Conservation (phyloP, 2,113 vertebrate species). For the Pluvianellus socialis region DNA sequence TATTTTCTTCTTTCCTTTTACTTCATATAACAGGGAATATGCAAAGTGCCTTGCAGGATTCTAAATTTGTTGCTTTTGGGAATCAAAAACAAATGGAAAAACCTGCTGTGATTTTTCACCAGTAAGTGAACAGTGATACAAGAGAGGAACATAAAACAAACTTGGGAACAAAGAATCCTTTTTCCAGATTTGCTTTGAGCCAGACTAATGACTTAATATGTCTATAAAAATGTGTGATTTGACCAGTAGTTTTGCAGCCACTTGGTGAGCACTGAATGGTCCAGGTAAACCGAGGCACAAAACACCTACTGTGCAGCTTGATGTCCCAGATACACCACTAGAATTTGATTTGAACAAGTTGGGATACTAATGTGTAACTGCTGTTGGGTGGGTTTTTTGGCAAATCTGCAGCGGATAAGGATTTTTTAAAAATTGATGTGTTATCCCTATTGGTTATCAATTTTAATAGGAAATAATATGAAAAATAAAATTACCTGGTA, state of each 20-base stretch:
- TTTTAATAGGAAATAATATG: constrained; percentile 9
- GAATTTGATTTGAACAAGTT: background rate
- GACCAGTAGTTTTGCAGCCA: background rate
- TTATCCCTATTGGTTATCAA: background rate
- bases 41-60: background rate
- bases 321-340: background rate
- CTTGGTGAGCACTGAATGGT: background rate
- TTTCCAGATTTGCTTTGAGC: background rate
- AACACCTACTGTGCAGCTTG: background rate
- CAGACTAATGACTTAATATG: background rate
- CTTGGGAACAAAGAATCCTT: background rate
- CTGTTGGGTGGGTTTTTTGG: background rate
- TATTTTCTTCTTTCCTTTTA: background rate
- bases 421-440: background rate
- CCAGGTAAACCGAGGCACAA: background rate
- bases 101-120: background rate
- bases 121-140: background rate
- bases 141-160: background rate
- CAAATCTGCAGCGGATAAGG: background rate
- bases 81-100: background rate
- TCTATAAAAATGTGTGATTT: background rate
- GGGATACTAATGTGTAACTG: background rate
- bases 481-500: background rate
- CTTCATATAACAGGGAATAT: background rate
- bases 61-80: background rate